These are phyloP conservation scores for Cyanoderma ruficeps DNA, from an alignment of 2,113 vertebrate species.

Conservation along the genomic window DNA sequence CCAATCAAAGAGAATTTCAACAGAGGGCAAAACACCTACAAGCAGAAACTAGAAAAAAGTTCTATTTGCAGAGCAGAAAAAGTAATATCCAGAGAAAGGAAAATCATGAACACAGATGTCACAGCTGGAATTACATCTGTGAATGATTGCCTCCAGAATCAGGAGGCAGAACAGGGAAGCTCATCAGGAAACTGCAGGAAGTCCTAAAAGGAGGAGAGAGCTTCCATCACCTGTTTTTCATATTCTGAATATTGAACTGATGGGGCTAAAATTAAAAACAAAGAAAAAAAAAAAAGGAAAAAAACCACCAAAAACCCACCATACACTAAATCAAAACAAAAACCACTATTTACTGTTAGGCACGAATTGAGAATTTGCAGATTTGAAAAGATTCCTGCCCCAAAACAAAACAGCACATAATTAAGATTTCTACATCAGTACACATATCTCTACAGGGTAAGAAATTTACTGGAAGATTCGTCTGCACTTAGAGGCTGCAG, in stretches of 20 bases:
- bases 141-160: neutral
- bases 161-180: neutral
- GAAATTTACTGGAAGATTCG: neutral
- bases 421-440: neutral
- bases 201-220: neutral
- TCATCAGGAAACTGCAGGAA: neutral
- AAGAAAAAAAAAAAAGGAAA: neutral
- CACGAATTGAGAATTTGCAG: neutral
- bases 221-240: neutral
- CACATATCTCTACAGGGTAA: neutral
- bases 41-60: neutral
- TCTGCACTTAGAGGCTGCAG: neutral
- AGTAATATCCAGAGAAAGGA: neutral
- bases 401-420: neutral
- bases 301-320: too few relatives aligned
- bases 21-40: neutral
- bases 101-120: neutral
- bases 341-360: neutral
- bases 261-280: neutral
- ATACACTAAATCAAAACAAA: neutral
- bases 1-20: neutral
- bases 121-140: neutral
- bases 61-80: neutral
- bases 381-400: fast-evolving
- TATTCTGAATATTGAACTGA: neutral